Conservation (phyloP, 2,888 invertebrate genomes). For the Brachylomia viminalis region DNA sequence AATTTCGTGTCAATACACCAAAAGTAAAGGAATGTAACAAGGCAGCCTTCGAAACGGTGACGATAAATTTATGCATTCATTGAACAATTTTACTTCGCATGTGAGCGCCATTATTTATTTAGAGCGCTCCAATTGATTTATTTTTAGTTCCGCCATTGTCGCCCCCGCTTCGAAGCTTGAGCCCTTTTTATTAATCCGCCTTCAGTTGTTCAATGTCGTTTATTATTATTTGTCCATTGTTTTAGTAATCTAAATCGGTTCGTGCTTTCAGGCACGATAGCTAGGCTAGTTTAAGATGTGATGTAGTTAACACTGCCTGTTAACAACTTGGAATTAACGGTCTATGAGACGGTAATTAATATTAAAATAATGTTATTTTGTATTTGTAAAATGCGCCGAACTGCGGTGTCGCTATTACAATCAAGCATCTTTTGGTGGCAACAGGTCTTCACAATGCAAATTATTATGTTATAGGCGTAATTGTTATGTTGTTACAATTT, state of each 20-base stretch:
- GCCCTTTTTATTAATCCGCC: slow-evolving; percentile 66
- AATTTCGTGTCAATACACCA: slow-evolving; percentile 40
- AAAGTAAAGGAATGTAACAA: slow-evolving; percentile 49
- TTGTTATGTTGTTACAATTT: slow-evolving; percentile 54
- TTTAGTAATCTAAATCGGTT: slow-evolving; percentile 58
- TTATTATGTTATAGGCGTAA: slow-evolving; percentile 59
- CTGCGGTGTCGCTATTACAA: slow-evolving; percentile 39
- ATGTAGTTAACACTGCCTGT: slow-evolving; percentile 74
- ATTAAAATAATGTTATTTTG: slow-evolving; percentile 63
- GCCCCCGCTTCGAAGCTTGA: slow-evolving; percentile 54
- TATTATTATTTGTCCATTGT: slow-evolving; percentile 59
- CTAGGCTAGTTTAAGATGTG: slow-evolving; percentile 72
- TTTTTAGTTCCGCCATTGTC: slow-evolving; percentile 42
- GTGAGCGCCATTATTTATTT: slow-evolving; percentile 29
- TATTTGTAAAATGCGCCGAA: slow-evolving; percentile 48
- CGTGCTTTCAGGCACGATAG: slow-evolving; percentile 70
- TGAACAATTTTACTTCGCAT: slow-evolving; percentile 15
- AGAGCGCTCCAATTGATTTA: slow-evolving; percentile 39
- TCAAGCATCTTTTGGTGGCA: slow-evolving; percentile 37
- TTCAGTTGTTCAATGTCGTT: slow-evolving; percentile 59
- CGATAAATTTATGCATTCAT: slow-evolving; percentile 40
- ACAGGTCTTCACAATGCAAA: slow-evolving; percentile 54
- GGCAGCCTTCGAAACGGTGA: slow-evolving; percentile 57
- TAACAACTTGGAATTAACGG: slow-evolving; percentile 73
- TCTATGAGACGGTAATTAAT: slow-evolving; percentile 79